Evolutionary conservation across 2,113 vertebrate genomes (phyloP), one percentile per base, ranked within the genome.

Genomic region (Nettapus auritus): DNA sequence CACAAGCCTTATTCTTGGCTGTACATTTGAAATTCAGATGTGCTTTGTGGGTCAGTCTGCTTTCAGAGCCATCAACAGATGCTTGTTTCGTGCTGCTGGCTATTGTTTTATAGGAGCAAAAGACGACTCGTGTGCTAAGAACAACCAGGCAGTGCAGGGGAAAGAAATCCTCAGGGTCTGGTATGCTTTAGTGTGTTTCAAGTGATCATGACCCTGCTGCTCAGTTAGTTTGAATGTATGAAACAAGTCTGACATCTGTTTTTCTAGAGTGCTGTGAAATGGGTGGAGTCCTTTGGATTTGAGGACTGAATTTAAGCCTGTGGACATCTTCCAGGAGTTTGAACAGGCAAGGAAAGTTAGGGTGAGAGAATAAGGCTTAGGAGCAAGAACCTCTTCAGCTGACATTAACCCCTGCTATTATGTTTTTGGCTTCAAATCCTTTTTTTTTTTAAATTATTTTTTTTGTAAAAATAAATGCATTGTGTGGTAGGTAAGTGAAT

Each of bases 81-180:
- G 46, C 82, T 82, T 74, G 88, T 9, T 82, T 79, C 76, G 67
- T 82, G 91, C 81, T 1, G 4, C 23, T 67, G 60, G 81, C 40
- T 23, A 0, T 40, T 53, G 50, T 19, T 76, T 76, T 76, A 5
- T 15, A 36, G 26, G 31, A 80, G 48, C 21, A 14, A 17, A 19
- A 80, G 62, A 8, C 2, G 6, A n/a, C 34, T 5, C 0, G 0
- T 23, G 68, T 20, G 28, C 50, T 77, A 42, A 18, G 8, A 19
- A 50, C 56, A 91, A 68, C 28, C 79, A 82, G 82, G 67, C 60
- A 53, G 53, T 2, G 2, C 50, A 38, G 53, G 28, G 62, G 23
- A 9, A 22, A 17, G 31, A 25, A 11, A 2, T 22, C 57, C 40
- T 42, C 12, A 5, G 63, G 73, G 10, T 31, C 9, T 91, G 71